Conservation (phyloP, 2,888 invertebrate genomes). For the Sclerodermus sp. region DNA sequence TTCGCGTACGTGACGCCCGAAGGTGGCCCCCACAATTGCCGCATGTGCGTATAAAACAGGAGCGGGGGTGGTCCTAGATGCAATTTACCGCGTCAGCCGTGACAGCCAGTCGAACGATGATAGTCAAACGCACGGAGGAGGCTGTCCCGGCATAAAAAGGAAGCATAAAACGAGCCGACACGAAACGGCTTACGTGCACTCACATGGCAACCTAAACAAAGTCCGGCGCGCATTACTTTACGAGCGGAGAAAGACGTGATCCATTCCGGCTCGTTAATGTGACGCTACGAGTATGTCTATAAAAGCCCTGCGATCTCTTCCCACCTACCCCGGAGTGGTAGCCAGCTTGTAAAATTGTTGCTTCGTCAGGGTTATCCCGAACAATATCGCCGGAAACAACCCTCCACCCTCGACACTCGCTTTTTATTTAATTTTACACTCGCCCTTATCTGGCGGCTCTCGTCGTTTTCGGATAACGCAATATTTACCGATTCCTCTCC, state of each 20-base stretch:
- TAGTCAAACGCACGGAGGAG: slow-evolving; percentile 13
- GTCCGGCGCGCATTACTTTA: slow-evolving; percentile 51
- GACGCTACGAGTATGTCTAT: slow-evolving; percentile 45
- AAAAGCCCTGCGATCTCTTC: slow-evolving; percentile 34
- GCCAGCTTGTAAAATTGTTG: too few species aligned
- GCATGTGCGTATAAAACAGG: slow-evolving; percentile 7
- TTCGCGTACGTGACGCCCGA: slow-evolving; percentile 13
- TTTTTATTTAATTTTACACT: too few species aligned
- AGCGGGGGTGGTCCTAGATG: slow-evolving; percentile 24
- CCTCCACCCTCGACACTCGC: too few species aligned
- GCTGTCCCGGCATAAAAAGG: slow-evolving; percentile 14
- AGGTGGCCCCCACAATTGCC: neutral
- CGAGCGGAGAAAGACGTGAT: slow-evolving; percentile 52
- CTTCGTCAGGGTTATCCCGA: too few species aligned
- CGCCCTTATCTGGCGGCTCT: too few species aligned
- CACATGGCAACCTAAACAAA: slow-evolving; percentile 44
- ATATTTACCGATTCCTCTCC: too few species aligned
- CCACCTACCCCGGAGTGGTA: neutral
- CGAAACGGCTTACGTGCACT: slow-evolving; percentile 39
- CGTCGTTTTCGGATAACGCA: too few species aligned
- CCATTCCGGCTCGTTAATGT: slow-evolving; percentile 53
- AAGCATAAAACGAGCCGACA: slow-evolving; percentile 12
- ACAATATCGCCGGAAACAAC: too few species aligned
- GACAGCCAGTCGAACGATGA: slow-evolving; percentile 21
- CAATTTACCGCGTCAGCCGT: slow-evolving; percentile 38